These are phyloP conservation scores for Lepidocyrtoides sp. DNA, from an alignment of 2,888 invertebrate genomes.

Conservation along the genomic window DNA sequence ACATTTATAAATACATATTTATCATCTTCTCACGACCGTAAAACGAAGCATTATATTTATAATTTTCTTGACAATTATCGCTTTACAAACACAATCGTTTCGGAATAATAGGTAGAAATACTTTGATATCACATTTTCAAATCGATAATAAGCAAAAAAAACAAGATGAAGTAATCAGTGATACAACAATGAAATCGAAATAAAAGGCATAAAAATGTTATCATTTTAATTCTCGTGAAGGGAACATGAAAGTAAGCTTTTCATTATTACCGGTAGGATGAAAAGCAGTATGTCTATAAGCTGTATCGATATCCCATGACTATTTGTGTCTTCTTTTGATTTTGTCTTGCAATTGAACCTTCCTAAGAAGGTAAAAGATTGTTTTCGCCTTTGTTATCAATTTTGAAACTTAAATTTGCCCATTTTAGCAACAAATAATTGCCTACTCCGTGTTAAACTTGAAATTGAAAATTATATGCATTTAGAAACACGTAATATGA, in stretches of 20 bases:
- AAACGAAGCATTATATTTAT: neutral
- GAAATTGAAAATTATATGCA: neutral
- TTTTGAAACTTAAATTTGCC: neutral
- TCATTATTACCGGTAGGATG: too few relatives aligned
- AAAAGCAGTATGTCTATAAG: too few relatives aligned
- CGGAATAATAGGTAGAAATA: neutral
- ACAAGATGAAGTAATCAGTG: conserved; percentile 59
- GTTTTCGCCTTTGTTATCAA: neutral
- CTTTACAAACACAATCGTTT: conserved; percentile 8
- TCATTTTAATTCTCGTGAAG: neutral
- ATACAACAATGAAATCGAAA: conserved; percentile 19
- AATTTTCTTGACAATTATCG: conserved; percentile 31
- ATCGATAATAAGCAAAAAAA: conserved; percentile 43
- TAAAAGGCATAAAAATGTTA: neutral
- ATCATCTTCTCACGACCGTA: conserved; percentile 69
- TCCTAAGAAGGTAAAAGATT: too few relatives aligned
- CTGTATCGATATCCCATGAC: too few relatives aligned
- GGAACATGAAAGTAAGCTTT: too few relatives aligned
- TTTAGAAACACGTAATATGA: neutral
- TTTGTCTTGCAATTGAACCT: neutral
- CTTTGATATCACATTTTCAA: conserved; percentile 8
- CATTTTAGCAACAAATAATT: neutral
- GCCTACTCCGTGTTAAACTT: conserved; percentile 15
- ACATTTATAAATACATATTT: neutral
- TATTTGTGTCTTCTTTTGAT: neutral